Conservation (phyloP, 1,140 invertebrate genomes). For the Drosophila sulfurigaster region DNA sequence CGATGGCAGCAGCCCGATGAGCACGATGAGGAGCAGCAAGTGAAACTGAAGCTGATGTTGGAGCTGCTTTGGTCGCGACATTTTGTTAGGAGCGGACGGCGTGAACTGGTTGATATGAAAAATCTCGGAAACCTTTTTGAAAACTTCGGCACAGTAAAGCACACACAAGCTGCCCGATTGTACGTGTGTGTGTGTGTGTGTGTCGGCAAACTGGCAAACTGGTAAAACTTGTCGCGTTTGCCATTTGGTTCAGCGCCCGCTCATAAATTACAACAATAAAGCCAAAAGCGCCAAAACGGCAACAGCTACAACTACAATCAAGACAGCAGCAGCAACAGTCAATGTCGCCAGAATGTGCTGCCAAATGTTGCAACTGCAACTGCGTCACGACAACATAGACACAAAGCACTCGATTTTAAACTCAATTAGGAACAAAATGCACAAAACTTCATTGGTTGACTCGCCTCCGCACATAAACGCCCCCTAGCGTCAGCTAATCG, state of each 20-base stretch:
- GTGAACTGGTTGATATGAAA: conserved; percentile 54
- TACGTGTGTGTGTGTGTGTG: conserved; percentile 5
- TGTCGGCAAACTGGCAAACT: conserved; percentile 64
- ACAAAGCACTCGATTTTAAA: not conserved
- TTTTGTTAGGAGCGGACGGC: conserved; percentile 41
- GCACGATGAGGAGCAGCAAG: conserved; percentile 16
- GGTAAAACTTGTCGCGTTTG: conserved; percentile 75
- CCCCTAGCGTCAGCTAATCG: conserved; percentile 11
- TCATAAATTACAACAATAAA: conserved; percentile 61
- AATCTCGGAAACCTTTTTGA: conserved; percentile 71
- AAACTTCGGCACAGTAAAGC: conserved; percentile 39
- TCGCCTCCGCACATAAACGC: not conserved
- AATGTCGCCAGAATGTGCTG: conserved; percentile 54
- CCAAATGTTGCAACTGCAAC: conserved; percentile 33
- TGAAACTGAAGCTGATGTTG: conserved; percentile 20
- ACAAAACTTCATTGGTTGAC: conserved; percentile 7
- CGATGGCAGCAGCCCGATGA: conserved; percentile 28
- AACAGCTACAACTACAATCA: conserved; percentile 13
- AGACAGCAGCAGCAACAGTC: conserved; percentile 35
- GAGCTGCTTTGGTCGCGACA: conserved; percentile 39
- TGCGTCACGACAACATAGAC: not conserved
- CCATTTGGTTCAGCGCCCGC: conserved; percentile 76
- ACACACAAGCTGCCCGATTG: not conserved
- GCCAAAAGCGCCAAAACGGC: conserved; percentile 31
- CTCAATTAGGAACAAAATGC: conserved; percentile 24